These are phyloP conservation scores for Empidonax traillii DNA, from an alignment of 2,113 vertebrate species.

Conservation along the genomic window DNA sequence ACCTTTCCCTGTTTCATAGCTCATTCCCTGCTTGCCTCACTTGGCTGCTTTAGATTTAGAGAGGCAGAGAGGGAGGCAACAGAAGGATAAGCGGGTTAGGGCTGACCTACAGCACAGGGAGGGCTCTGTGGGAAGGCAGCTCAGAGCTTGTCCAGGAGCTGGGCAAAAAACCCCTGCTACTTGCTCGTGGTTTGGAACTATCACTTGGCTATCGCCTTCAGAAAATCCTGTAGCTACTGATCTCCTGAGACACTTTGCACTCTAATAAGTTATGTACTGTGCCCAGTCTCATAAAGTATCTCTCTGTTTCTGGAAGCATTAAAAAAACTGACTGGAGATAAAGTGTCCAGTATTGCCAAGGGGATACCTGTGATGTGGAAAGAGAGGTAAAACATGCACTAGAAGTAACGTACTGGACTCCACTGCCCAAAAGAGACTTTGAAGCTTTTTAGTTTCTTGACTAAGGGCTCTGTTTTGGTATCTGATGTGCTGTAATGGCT, in stretches of 20 bases:
- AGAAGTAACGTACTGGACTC: background rate
- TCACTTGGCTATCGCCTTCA: background rate
- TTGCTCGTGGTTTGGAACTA: accelerated
- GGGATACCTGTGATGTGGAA: background rate
- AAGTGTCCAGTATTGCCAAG: background rate
- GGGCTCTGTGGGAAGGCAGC: background rate
- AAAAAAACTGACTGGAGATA: background rate
- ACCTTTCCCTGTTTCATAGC: background rate
- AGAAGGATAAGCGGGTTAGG: background rate
- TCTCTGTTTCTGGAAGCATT: background rate
- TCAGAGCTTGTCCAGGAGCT: background rate
- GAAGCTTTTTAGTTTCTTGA: background rate
- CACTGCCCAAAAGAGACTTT: background rate
- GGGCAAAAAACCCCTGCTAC: background rate
- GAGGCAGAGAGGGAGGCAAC: background rate
- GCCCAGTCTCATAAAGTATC: background rate
- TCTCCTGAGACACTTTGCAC: background rate
- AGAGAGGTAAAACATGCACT: background rate
- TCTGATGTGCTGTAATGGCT: background rate
- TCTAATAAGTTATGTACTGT: background rate
- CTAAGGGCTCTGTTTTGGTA: background rate
- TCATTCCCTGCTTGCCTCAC: background rate
- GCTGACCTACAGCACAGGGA: accelerated
- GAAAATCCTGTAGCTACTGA: background rate
- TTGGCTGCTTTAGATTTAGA: background rate